Base-by-base conservation (phyloP, 2,113 vertebrate genomes). In the Irena cyanogastra region DNA sequence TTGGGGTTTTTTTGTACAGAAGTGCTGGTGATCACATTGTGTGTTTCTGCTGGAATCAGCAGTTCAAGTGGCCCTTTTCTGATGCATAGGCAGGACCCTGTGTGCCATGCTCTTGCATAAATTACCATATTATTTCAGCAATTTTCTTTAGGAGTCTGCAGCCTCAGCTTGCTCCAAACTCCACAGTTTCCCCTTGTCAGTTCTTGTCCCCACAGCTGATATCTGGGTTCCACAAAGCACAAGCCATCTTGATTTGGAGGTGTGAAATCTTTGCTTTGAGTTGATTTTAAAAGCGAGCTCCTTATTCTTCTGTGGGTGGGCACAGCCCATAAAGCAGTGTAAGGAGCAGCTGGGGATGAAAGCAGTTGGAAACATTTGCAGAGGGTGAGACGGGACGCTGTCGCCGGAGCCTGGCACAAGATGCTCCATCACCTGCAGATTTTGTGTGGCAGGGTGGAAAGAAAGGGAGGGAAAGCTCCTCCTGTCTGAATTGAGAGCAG, bases 191-290 rank as follows among this genome's bases (percentile, higher is more conserved):
- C 80, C 68, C 71, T 44, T 72, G 80, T 90, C 86, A 87, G 0
- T 89, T 90, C 65, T 89, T 76, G 61, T 82, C 16, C 80, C 27
- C 57, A 31, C 57, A 82, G 81, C n/a, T 87, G 72, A 68, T 81
- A 71, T 6, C 41, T 71, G 69, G 80, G 68, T 88, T 75, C 47
- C 80, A 96, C 88, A 97, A 96, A 94, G 92, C 92, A 83, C 83
- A 92, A 95, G 92, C 88, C 60, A 37, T 91, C 49, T 37, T 2
- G 23, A 92, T 93, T 89, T 79, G 69, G 61, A 78, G 84, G 95
- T 96, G 90, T 96, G 96, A 97, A 93, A 96, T 96, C 83, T 88
- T 76, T 72, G 87, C 90, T 95, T 95, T 95, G 87, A 95, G 4
- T 21, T 87, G 70, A 70, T 93, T 77, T 87, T 90, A 44, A 94